Percentiles rank a stretch among this genome's conserved stretches.
Conservation (phyloP, 1,140 invertebrate species). For the Diorhabda sublineata region DNA sequence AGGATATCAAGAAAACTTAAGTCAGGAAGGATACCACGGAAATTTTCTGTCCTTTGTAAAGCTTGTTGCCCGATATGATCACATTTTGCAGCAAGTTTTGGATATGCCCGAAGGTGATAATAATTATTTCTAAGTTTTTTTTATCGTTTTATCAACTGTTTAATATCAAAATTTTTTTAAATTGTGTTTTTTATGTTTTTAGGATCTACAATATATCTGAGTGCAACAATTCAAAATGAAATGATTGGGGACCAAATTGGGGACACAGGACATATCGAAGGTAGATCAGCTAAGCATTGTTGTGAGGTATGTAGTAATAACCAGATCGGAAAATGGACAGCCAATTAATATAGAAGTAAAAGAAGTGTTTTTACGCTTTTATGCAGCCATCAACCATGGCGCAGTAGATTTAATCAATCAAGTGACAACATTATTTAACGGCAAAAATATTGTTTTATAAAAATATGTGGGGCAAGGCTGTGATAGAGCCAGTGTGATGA, state of each 20-base stretch:
- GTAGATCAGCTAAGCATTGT: slow-evolving; percentile 10
- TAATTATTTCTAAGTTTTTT: too few relatives aligned
- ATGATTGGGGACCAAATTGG: too few relatives aligned
- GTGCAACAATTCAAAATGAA: too few relatives aligned
- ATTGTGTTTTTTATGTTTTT: too few relatives aligned
- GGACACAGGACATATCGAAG: too few relatives aligned
- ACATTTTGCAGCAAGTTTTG: too few relatives aligned
- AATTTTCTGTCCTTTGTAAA: slow-evolving; percentile 18
- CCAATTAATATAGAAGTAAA: slow-evolving; percentile 14
- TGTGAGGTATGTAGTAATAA: slow-evolving; percentile 21
- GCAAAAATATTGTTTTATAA: slow-evolving; percentile 16
- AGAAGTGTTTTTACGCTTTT: slow-evolving; percentile 18
- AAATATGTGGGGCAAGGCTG: slow-evolving; percentile 33
- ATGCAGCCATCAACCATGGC: slow-evolving; percentile 11
- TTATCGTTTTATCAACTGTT: too few relatives aligned
- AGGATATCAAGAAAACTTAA: slow-evolving; percentile 19
- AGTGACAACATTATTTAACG: background rate
- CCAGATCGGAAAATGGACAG: slow-evolving; percentile 8
- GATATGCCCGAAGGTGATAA: too few relatives aligned
- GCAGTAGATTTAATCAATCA: background rate
- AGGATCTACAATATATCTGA: too few relatives aligned
- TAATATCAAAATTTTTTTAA: background rate
- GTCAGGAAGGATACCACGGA: slow-evolving; percentile 16
- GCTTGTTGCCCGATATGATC: background rate
- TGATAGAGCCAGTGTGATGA: slow-evolving; percentile 32